Evolutionary conservation across 2,113 vertebrate species (phyloP).

Genomic region (Riparia riparia): DNA sequence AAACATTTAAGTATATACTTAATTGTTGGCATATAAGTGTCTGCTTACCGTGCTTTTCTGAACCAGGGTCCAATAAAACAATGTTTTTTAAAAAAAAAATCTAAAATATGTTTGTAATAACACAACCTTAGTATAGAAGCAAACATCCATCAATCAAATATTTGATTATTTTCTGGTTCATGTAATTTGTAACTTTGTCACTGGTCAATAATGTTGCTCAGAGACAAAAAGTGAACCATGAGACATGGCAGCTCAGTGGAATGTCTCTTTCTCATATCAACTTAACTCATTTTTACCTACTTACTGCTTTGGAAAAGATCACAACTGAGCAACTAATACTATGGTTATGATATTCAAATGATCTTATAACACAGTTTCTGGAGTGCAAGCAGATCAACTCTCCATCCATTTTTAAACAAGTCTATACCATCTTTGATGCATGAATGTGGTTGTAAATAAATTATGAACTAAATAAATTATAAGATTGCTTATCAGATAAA

Average conservation of each 20-base stretch:
- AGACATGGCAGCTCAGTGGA: neutral
- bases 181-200: neutral
- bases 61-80: neutral
- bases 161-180: neutral
- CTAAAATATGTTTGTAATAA: neutral
- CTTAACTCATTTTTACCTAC: neutral
- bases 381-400: neutral
- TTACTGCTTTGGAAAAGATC: neutral
- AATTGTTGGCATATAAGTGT: neutral
- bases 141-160: neutral
- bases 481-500: conserved; percentile 25
- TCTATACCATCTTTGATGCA: conserved; percentile 9
- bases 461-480: conserved; percentile 67
- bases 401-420: conserved; percentile 43
- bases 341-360: conserved; percentile 20
- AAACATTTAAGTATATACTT: neutral
- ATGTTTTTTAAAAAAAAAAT: neutral
- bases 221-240: neutral
- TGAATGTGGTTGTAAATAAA: conserved; percentile 61
- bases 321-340: neutral
- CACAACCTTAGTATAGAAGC: neutral
- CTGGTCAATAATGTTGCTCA: neutral
- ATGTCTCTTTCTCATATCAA: neutral
- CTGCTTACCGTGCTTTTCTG: neutral
- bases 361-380: neutral